Base-by-base conservation (phyloP, 2,113 vertebrate species). In the Potamarius usumacintae region DNA sequence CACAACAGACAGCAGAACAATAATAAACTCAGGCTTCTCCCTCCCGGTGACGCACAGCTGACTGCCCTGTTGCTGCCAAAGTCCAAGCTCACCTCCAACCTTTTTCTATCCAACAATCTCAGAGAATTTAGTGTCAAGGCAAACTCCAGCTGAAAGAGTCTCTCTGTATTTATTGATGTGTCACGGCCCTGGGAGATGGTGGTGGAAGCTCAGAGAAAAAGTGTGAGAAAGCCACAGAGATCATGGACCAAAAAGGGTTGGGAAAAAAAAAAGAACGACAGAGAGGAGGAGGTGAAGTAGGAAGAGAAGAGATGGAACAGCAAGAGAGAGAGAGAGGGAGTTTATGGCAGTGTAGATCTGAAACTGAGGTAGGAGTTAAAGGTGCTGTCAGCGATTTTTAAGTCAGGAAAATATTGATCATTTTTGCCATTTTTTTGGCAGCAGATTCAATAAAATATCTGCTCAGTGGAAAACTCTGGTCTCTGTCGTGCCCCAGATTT, bases 121-220 rank as follows among this genome's bases (percentile, higher is more conserved):
- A 55, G 82, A 82, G 82, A 87, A 60, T 85, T 52, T 87, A 53
- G 69, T 72, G 30, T 34, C 65, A 55, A 60, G 50, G 25, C 69
- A 86, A 80, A 85, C 60, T 15, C 42, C 15, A 77, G 53, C 60
- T 76, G 67, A 84, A 85, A 48, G 30, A 83, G 71, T 60, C 85
- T 5, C 25, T 88, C 85, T 87, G 78, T 87, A 83, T 87, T 89
- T 87, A 85, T 30, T 89, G 57, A 88, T 79, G 87, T 72, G 67
- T 88, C 78, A 84, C 15, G 27, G 77, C 82, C 65, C 22, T 67
- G 78, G 63, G 85, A 55, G 25, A 85, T 74, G 57, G 81, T 80
- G 53, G 84, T 86, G 62, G 74, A 85, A 86, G 72, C 72, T 88
- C 80, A 48, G 52, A 53, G 55, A 63, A 76, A 87, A 34, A 79